Evolutionary conservation across 2,888 invertebrate species (phyloP).

Genomic region (Cerastis leucographa): DNA sequence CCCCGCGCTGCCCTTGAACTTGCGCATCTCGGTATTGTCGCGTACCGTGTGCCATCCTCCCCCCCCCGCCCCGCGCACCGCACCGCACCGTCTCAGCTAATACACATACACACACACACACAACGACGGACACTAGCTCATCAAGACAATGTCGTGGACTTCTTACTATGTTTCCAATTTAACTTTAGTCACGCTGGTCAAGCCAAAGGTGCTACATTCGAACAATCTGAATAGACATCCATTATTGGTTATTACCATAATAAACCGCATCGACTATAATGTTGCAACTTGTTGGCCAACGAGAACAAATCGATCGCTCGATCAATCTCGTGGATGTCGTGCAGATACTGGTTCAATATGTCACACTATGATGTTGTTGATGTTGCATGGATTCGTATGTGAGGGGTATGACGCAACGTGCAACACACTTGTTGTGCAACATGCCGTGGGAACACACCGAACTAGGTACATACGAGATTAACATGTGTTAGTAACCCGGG

Average conservation of each 20-base stretch:
- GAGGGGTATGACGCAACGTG: conserved; percentile 28
- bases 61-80: neutral
- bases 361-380: neutral
- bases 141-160: neutral
- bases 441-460: conserved; percentile 37
- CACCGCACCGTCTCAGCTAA: neutral
- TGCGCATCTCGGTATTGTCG: conserved; percentile 60
- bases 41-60: conserved; percentile 3
- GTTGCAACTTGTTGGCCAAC: conserved; percentile 43
- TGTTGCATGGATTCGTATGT: neutral
- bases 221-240: conserved; percentile 21
- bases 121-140: neutral
- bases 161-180: conserved; percentile 13
- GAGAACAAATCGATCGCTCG: conserved; percentile 34
- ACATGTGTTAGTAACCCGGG: conserved; percentile 1
- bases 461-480: conserved; percentile 8
- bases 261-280: conserved; percentile 12
- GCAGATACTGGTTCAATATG: conserved; percentile 8
- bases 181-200: neutral
- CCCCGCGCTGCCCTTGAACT: conserved; percentile 57
- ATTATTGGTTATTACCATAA: conserved; percentile 19
- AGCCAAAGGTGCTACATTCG: neutral
- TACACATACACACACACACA: conserved; percentile 2
- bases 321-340: conserved; percentile 34
- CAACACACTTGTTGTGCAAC: conserved; percentile 28